Conservation (phyloP, 2,888 invertebrate genomes). For the Machimus atricapillus region DNA sequence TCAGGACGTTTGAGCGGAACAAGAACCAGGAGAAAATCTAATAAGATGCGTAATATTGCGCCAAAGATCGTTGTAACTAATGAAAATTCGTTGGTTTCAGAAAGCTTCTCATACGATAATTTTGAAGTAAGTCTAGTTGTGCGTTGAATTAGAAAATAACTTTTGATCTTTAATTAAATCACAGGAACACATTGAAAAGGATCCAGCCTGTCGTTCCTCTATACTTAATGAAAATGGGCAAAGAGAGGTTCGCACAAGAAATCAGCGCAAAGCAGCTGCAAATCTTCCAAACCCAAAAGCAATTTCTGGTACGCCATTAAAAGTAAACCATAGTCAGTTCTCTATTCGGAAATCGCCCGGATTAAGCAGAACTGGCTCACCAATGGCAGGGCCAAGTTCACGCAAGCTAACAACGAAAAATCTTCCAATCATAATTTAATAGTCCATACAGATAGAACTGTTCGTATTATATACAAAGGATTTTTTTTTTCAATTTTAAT, state of each 20-base stretch:
- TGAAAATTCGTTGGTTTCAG: conserved; percentile 31
- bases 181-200: conserved; percentile 45
- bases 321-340: conserved; percentile 47
- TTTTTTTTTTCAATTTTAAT: no score
- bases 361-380: conserved; percentile 47
- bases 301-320: conserved; percentile 45
- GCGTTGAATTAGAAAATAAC: neutral
- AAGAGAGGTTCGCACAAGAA: neutral
- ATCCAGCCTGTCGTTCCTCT: conserved; percentile 46
- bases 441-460: neutral
- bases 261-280: neutral
- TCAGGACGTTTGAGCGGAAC: conserved; percentile 51
- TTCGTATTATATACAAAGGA: no score
- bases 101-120: conserved; percentile 44
- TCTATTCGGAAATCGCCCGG: conserved; percentile 44
- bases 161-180: conserved; percentile 7
- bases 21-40: conserved; percentile 50
- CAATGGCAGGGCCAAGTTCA: conserved; percentile 44
- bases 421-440: conserved; percentile 54
- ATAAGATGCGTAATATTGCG: conserved; percentile 33
- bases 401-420: conserved; percentile 56
- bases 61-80: conserved; percentile 29
- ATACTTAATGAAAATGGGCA: conserved; percentile 16
- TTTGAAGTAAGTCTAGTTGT: conserved; percentile 45
- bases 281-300: conserved; percentile 47